Percentiles rank a stretch among this genome's conserved stretches.
Conservation (phyloP, 2,797 vertebrate genomes). For the Hyperoplus lanceolatus region DNA sequence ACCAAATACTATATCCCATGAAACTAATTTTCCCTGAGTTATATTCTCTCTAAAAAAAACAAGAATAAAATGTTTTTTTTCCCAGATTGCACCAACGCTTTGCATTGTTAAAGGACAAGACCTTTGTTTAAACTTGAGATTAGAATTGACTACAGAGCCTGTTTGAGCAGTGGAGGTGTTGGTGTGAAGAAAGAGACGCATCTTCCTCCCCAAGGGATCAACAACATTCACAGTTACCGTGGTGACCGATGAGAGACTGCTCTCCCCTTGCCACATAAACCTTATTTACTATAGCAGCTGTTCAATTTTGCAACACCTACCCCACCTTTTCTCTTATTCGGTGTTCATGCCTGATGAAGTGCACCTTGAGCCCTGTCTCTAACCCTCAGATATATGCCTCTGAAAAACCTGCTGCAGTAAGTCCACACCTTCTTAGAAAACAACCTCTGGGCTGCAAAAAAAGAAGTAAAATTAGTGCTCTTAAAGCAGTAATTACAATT, state of each 20-base stretch:
- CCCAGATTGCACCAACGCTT: slow-evolving; percentile 22
- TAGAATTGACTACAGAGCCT: slow-evolving; percentile 51
- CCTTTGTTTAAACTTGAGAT: slow-evolving; percentile 56
- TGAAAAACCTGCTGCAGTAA: slow-evolving; percentile 28
- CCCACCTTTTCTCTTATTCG: slow-evolving; percentile 81
- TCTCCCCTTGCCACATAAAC: slow-evolving; percentile 86
- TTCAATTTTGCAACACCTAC: slow-evolving; percentile 86
- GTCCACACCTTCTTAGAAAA: slow-evolving; percentile 43
- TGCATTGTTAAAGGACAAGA: slow-evolving; percentile 38
- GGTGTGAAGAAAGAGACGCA: slow-evolving; percentile 69
- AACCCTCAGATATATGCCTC: slow-evolving; percentile 59
- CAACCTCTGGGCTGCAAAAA: slow-evolving; percentile 44
- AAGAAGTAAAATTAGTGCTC: slow-evolving; percentile 62
- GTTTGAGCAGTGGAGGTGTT: slow-evolving; percentile 51
- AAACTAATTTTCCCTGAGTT: slow-evolving; percentile 34
- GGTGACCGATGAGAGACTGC: slow-evolving; percentile 83
- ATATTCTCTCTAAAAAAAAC: slow-evolving; percentile 7
- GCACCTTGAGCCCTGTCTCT: slow-evolving; percentile 53
- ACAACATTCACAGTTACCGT: slow-evolving; percentile 83
- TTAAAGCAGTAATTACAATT: slow-evolving; percentile 65
- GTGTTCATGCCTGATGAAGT: slow-evolving; percentile 74
- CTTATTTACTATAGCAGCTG: slow-evolving; percentile 88
- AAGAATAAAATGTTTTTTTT: not conserved
- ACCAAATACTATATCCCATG: slow-evolving; percentile 41
- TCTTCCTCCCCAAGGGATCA: slow-evolving; percentile 81